phyloP scores from a whole-genome alignment of 2,113 vertebrate species.

The Rhinopomastus cyanomelas region DNA sequence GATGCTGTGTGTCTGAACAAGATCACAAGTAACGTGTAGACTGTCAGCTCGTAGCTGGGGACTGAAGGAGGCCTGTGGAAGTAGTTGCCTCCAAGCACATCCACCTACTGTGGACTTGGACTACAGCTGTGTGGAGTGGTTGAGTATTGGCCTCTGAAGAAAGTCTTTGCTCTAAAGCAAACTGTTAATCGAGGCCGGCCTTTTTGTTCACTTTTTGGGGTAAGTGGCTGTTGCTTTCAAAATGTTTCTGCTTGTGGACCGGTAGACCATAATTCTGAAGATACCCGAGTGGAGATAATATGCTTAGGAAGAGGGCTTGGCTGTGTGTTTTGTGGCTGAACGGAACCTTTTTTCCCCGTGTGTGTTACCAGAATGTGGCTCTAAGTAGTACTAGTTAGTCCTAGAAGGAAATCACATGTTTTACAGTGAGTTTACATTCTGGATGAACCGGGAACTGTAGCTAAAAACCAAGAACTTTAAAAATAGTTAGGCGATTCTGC shows the following conservation, averaged over 20 bases:
- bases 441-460: not conserved
- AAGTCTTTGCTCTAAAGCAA: not conserved
- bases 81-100: not conserved
- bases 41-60: not conserved
- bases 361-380: not conserved
- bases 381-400: not conserved
- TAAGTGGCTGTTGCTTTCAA: not conserved
- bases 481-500: not conserved
- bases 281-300: not conserved
- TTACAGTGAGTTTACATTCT: not conserved
- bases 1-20: not conserved
- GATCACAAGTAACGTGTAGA: not conserved
- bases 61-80: not conserved
- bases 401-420: not conserved
- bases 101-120: accelerated
- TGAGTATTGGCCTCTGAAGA: not conserved
- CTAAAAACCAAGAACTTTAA: not conserved
- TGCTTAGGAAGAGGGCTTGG: not conserved
- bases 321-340: not conserved
- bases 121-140: not conserved
- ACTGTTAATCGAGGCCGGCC: not conserved
- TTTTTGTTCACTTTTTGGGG: not conserved
- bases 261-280: not conserved
- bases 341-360: not conserved
- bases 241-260: not conserved